Percentiles rank a stretch among this genome's conserved stretches.
These are phyloP conservation scores for Tenthredo scrophulariae DNA, from an alignment of 2,888 invertebrate species.

Conservation along the genomic window DNA sequence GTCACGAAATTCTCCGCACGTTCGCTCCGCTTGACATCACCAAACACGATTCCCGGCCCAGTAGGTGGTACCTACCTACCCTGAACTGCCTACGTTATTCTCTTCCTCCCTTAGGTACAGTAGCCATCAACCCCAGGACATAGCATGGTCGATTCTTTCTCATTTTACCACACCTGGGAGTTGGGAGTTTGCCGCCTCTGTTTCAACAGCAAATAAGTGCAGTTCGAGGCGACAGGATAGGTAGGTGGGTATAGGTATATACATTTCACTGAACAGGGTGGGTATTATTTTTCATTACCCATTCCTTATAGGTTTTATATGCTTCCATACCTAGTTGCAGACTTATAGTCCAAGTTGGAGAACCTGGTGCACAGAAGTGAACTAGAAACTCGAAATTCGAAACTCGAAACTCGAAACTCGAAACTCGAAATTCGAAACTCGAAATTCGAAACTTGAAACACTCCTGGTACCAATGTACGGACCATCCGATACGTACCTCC, in stretches of 20 bases:
- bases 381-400: background rate
- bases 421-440: background rate
- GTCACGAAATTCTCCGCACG: constrained; percentile 67
- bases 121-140: constrained; percentile 45
- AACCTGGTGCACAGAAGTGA: background rate
- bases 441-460: constrained; percentile 2
- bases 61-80: background rate
- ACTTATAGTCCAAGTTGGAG: background rate
- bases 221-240: background rate
- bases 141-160: constrained; percentile 54
- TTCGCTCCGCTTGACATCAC: constrained; percentile 57
- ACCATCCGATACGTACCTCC: constrained; percentile 11
- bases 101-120: constrained; percentile 48
- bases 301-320: background rate
- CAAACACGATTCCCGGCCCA: constrained; percentile 16
- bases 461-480: background rate
- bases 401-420: background rate
- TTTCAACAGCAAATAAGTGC: constrained; percentile 8
- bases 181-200: constrained; percentile 15
- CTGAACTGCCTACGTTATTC: background rate
- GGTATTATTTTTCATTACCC: constrained; percentile 55
- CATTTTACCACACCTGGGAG: constrained; percentile 54
- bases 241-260: background rate
- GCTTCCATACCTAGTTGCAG: background rate
- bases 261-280: constrained; percentile 39